Base-by-base conservation (phyloP, 2,888 invertebrate genomes). In the Seira musarum region DNA sequence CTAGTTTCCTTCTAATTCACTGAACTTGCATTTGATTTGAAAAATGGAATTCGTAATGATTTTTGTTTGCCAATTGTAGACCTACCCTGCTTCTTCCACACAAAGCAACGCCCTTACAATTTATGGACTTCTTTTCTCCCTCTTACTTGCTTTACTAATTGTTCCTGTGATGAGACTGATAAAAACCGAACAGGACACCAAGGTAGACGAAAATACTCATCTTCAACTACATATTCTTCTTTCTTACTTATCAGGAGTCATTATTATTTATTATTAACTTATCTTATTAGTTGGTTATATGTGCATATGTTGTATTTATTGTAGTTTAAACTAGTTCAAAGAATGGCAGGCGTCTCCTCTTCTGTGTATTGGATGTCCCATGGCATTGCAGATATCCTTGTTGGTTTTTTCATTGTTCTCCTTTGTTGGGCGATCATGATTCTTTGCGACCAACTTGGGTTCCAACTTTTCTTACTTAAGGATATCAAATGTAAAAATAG, bases 291-390 rank as follows among this genome's bases (percentile, higher is more conserved):
- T n/a, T n/a, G n/a, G n/a, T n/a, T n/a, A n/a, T n/a, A n/a, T n/a
- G n/a, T n/a, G n/a, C n/a, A n/a, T n/a, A n/a, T n/a, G n/a, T n/a
- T n/a, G n/a, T n/a, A n/a, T n/a, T n/a, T 40, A 60, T 25, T 57
- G 46, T 49, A 80, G 71, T 80, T 83, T 21, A 83, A 83, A 68
- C 49, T 24, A 22, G 67, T 88, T 30, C 88, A 89, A 80, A 83
- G 88, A 30, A 88, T 89, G 87, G 87, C 87, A 66, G 90, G 90
- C 6, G 88, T 89, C 0, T 87, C 87, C 35, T 82, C 89, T 1
- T 64, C 87, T 10, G 87, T 87, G 3, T 90, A 89, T 85, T 90
- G 90, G 90, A 13, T 87, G 2, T 40, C 74, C n/a, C 81, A 81
- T 68, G 68, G 74, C n/a, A 46, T 78, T 10, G 79, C 70, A 35